These are phyloP conservation scores for Gouania willdenowi DNA, from an alignment of 2,797 vertebrate species.

Conservation along the genomic window DNA sequence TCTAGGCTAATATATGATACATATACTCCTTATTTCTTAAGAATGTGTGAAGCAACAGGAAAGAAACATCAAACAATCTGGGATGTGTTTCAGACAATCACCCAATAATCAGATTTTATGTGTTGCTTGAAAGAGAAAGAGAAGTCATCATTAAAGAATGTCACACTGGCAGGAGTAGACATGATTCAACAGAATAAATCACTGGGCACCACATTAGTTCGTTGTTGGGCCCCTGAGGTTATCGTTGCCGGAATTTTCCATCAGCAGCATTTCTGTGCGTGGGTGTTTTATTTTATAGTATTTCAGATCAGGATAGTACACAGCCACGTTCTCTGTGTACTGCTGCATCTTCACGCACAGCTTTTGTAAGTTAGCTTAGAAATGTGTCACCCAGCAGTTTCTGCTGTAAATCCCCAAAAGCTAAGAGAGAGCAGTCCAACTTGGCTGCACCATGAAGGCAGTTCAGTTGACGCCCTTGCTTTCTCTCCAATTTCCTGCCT, in stretches of 20 bases:
- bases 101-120: conserved; percentile 64
- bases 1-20: too few species aligned
- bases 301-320: conserved; percentile 34
- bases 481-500: conserved; percentile 36
- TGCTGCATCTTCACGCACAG: too few species aligned
- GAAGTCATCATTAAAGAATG: conserved; percentile 70
- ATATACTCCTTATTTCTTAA: too few species aligned
- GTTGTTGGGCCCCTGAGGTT: conserved; percentile 65
- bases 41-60: conserved; percentile 25
- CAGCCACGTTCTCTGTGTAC: too few species aligned
- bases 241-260: conserved; percentile 71
- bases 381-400: conserved; percentile 64
- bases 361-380: conserved; percentile 53
- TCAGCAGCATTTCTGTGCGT: conserved; percentile 14
- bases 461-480: conserved; percentile 3
- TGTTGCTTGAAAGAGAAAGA: conserved; percentile 50
- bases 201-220: conserved; percentile 69
- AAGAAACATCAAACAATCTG: conserved; percentile 29
- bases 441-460: conserved; percentile 19
- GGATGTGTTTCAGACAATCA: conserved; percentile 48
- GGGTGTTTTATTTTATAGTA: conserved; percentile 31
- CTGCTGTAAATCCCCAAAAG: conserved; percentile 42
- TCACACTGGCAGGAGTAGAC: conserved; percentile 70
- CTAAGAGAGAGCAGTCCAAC: conserved; percentile 18
- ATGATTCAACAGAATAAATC: conserved; percentile 72